Conservation (phyloP, 2,888 invertebrate genomes). For the Calephelis perditalis region DNA sequence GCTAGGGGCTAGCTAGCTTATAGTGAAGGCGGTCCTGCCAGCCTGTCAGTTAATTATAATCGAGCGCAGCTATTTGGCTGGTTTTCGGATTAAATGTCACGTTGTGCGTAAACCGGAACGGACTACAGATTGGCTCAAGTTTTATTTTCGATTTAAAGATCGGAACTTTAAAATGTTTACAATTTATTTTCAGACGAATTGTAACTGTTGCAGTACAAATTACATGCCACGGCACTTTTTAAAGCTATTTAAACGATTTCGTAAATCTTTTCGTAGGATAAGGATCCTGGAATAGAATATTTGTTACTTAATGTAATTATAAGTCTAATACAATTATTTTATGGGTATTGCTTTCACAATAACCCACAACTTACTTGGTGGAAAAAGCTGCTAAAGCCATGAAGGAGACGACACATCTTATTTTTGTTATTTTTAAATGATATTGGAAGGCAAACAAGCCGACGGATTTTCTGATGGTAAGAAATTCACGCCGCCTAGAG, state of each 20-base stretch:
- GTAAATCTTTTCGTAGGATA: background rate
- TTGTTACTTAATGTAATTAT: too few relatives aligned
- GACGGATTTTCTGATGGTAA: too few relatives aligned
- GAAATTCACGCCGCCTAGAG: too few relatives aligned
- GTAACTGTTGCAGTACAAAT: background rate
- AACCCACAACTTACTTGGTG: too few relatives aligned
- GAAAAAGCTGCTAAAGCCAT: too few relatives aligned
- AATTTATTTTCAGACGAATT: background rate
- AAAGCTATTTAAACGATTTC: background rate
- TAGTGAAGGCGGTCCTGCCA: constrained; percentile 30
- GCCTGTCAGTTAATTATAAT: constrained; percentile 53
- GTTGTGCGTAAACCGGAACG: constrained; percentile 12
- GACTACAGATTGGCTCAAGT: constrained; percentile 3
- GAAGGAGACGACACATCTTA: too few relatives aligned
- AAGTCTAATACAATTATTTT: too few relatives aligned
- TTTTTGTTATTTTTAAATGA: too few relatives aligned
- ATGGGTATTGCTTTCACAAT: too few relatives aligned
- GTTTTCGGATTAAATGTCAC: constrained; percentile 29
- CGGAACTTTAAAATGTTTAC: constrained; percentile 1
- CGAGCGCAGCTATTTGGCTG: constrained; percentile 55
- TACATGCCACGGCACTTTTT: background rate
- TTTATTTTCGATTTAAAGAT: background rate
- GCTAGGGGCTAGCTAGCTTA: too few relatives aligned
- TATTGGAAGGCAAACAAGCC: too few relatives aligned
- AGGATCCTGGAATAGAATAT: too few relatives aligned